A percentile compares a stretch with the other conserved stretches of the same genome.
Evolutionary conservation across 2,888 invertebrate genomes (phyloP).

Genomic region (Zygothrica quintamaculata): DNA sequence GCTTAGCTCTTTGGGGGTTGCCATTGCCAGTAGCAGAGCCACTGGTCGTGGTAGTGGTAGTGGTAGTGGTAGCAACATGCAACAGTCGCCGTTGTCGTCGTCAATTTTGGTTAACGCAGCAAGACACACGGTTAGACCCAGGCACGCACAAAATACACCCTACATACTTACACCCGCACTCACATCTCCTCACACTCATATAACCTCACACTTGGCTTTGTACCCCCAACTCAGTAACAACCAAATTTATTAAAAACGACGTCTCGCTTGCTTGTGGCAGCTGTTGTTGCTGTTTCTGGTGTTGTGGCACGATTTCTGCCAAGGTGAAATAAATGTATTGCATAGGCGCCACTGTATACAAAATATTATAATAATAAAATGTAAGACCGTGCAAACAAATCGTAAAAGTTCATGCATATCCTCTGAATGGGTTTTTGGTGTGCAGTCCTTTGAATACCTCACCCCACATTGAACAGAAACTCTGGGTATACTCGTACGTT

Average conservation of each 20-base stretch:
- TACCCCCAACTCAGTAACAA: conserved; percentile 28
- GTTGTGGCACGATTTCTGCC: conserved; percentile 28
- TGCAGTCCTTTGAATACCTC: conserved; percentile 3
- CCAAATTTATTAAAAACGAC: conserved; percentile 58
- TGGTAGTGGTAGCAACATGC: conserved; percentile 40
- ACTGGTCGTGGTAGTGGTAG: conserved; percentile 15
- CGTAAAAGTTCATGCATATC: conserved; percentile 59
- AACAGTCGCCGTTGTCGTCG: conserved; percentile 45
- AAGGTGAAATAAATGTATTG: conserved; percentile 52
- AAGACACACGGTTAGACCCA: conserved; percentile 35
- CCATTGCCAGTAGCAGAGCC: conserved; percentile 14
- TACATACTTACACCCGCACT: conserved; percentile 15
- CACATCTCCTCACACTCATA: conserved; percentile 5
- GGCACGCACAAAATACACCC: conserved; percentile 29
- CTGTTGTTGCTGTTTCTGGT: conserved; percentile 27
- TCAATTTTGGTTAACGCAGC: conserved; percentile 34
- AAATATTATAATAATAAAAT: conserved; percentile 64
- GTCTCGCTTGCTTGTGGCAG: conserved; percentile 21
- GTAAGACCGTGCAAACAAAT: conserved; percentile 56
- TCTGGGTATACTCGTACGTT: too few relatives aligned
- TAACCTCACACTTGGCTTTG: neutral
- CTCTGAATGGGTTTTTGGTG: conserved; percentile 20
- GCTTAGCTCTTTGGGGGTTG: conserved; percentile 33
- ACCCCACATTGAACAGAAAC: neutral
- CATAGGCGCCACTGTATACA: conserved; percentile 12